phyloP scores from a whole-genome alignment of 2,113 vertebrate genomes.

The Abramis brama region DNA sequence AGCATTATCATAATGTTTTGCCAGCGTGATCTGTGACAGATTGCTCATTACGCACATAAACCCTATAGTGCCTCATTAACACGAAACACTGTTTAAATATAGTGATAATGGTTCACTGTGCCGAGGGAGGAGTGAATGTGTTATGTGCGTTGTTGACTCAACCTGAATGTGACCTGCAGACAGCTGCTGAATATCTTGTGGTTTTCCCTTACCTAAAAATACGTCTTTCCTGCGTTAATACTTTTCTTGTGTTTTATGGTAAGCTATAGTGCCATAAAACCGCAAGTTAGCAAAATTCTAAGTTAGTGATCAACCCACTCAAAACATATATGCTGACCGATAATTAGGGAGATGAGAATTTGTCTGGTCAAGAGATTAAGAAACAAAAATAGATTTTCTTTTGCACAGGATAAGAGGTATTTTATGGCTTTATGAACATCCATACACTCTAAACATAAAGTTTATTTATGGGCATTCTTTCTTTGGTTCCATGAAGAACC shows the following conservation, averaged over 20 bases:
- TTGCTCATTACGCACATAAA: slow-evolving; percentile 27
- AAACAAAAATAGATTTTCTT: background rate
- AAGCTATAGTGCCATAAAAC: background rate
- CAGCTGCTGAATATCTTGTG: slow-evolving; percentile 27
- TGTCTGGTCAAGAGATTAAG: slow-evolving; percentile 1
- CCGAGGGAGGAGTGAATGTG: slow-evolving; percentile 10
- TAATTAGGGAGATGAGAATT: background rate
- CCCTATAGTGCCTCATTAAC: slow-evolving; percentile 32
- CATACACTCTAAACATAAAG: too few species aligned
- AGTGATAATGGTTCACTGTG: slow-evolving; percentile 11
- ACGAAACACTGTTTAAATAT: slow-evolving; percentile 27
- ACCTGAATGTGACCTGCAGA: slow-evolving; percentile 39
- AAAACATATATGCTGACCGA: background rate
- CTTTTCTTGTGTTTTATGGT: background rate
- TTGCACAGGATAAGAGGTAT: background rate
- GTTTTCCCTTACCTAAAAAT: background rate
- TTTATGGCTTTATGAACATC: background rate
- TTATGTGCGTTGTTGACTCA: slow-evolving; percentile 18
- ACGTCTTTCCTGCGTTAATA: background rate
- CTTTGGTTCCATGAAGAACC: too few species aligned
- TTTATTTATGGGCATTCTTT: too few species aligned
- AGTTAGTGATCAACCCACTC: background rate
- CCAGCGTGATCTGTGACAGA: slow-evolving; percentile 12
- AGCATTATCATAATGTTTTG: slow-evolving; percentile 37
- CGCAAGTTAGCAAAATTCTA: background rate